Percentiles rank a stretch among this genome's conserved stretches.
phyloP scores from a whole-genome alignment of 2,888 invertebrate genomes.

The Sympetrum striolatum region DNA sequence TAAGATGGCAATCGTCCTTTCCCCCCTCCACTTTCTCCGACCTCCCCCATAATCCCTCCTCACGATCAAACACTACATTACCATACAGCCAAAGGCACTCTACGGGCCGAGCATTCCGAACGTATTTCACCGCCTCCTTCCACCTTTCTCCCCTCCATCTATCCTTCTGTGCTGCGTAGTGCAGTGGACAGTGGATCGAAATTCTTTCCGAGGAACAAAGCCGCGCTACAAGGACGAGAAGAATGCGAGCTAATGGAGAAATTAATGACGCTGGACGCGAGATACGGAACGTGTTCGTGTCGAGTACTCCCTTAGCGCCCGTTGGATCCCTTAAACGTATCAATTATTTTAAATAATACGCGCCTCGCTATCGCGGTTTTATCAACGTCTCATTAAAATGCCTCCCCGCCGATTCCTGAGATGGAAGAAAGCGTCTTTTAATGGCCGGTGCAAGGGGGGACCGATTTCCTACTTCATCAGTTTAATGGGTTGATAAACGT shows the following conservation, averaged over 20 bases:
- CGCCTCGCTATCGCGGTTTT: background rate
- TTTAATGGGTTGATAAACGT: too few species aligned
- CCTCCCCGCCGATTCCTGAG: background rate
- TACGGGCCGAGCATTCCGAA: slow-evolving; percentile 21
- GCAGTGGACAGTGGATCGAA: background rate
- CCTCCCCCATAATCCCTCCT: slow-evolving; percentile 3
- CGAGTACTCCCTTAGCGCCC: background rate
- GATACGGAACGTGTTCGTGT: background rate
- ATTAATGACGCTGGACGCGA: background rate
- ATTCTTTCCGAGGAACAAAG: background rate
- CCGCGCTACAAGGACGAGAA: background rate
- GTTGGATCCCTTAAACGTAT: background rate
- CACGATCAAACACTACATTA: slow-evolving; percentile 43
- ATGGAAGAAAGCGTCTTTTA: background rate
- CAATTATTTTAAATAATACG: background rate
- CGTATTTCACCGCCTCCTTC: slow-evolving; percentile 27
- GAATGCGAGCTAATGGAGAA: slow-evolving; percentile 13
- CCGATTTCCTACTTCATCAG: too few species aligned
- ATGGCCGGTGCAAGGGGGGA: too few species aligned
- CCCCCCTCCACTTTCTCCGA: background rate
- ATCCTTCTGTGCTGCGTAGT: background rate
- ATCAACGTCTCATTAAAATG: background rate
- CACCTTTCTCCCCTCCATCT: background rate
- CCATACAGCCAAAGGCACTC: slow-evolving; percentile 42
- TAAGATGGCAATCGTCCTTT: slow-evolving; percentile 36